Evolutionary conservation across 2,797 vertebrate genomes (phyloP), one percentile per base, ranked within the genome.

Genomic region (Halcyon badia): DNA sequence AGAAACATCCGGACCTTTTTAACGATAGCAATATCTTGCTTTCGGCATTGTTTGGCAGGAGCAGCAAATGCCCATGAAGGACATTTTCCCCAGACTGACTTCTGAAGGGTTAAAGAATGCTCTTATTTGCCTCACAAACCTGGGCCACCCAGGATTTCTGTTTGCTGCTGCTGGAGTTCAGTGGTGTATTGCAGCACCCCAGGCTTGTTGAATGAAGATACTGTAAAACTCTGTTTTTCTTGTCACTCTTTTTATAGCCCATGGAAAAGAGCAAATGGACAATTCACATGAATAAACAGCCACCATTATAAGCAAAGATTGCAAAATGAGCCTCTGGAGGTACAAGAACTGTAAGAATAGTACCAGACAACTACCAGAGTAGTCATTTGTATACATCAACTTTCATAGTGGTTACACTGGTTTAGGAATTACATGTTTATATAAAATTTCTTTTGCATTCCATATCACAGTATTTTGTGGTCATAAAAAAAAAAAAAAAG

Each of bases 161-260:
- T 0, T 0, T 5, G 24, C 9, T 42, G 37, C 51, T 62, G 44
- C 49, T 73, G 48, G 21, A 10, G 61, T 46, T 14, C n/a, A 10
- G n/a, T 2, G 16, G 3, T 4, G 20, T 2, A 4, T 5, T 31
- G 14, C 2, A 1, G 46, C 20, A 70, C 6, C 8, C 9, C 33
- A 22, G 28, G 61, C 11, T 65, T 9, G 4, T 3, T 21, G 20
- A 61, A 51, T 20, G 9, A 61, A 71, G 87, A 37, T 4, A 9
- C 2, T 37, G 37, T 31, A 58, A 89, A 76, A 46, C 30, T 54
- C 30, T 51, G 3, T 0, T 41, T 73, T 92, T 17, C n/a, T 86
- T 33, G 46, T 49, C 9, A 1, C 1, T 20, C 42, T 60, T 88
- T 75, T 76, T 11, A 70, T 31, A 64, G 56, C 13, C 19, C 21